These are phyloP conservation scores for Jordanella pulchra DNA, from an alignment of 2,797 vertebrate species.

Conservation along the genomic window DNA sequence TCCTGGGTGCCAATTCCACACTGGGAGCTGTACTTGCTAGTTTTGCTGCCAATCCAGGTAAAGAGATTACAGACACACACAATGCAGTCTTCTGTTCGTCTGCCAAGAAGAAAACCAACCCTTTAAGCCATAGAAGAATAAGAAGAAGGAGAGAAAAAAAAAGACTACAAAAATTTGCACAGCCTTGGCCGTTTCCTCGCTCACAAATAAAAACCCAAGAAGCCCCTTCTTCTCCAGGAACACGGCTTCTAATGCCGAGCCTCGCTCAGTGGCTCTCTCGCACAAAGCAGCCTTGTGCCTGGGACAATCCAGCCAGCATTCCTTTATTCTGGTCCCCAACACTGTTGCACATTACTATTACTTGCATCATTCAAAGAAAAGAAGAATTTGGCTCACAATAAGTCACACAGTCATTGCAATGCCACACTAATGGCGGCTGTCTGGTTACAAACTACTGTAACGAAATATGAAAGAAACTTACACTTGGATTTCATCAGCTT, in stretches of 20 bases:
- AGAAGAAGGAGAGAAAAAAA: not conserved
- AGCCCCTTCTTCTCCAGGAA: constrained; percentile 72
- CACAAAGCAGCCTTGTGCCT: constrained; percentile 54
- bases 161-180: constrained; percentile 66
- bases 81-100: constrained; percentile 83
- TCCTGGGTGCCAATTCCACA: constrained; percentile 77
- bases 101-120: constrained; percentile 81
- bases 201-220: constrained; percentile 60
- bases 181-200: constrained; percentile 54
- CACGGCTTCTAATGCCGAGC: constrained; percentile 54
- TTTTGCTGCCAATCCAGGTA: constrained; percentile 83
- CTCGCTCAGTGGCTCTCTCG: constrained; percentile 43
- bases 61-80: constrained; percentile 85
- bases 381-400: constrained; percentile 78
- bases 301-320: constrained; percentile 61
- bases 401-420: constrained; percentile 76
- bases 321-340: constrained; percentile 61
- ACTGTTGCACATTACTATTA: constrained; percentile 75
- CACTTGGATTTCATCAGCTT: constrained; percentile 77
- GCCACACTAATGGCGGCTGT: constrained; percentile 71
- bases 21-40: constrained; percentile 75
- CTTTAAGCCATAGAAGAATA: constrained; percentile 61
- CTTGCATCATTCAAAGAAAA: constrained; percentile 82
- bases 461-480: constrained; percentile 73
- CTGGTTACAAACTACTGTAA: constrained; percentile 75